Conservation (phyloP, 2,888 invertebrate genomes). For the Pyralis farinalis region DNA sequence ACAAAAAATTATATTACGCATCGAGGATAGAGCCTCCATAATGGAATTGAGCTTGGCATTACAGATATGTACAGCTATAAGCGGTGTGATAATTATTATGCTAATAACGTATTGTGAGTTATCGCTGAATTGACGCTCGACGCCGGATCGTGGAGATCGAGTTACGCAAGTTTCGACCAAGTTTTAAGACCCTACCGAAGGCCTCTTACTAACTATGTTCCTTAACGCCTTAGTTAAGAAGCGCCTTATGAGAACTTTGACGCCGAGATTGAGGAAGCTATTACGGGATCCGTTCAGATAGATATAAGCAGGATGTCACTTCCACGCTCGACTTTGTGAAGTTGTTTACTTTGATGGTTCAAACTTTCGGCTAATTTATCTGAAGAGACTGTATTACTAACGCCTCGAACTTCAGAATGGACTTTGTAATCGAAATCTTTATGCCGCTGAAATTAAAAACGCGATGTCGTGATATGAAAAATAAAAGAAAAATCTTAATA, state of each 20-base stretch:
- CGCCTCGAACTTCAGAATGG: constrained; percentile 24
- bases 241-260: constrained; percentile 80
- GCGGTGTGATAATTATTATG: constrained; percentile 58
- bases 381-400: constrained; percentile 39
- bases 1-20: too few species aligned
- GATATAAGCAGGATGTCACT: constrained; percentile 78
- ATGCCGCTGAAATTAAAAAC: constrained; percentile 1
- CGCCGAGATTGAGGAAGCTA: constrained; percentile 79
- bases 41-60: too few species aligned
- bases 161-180: constrained; percentile 72
- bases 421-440: constrained; percentile 22
- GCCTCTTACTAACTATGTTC: constrained; percentile 76
- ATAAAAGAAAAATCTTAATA: background rate
- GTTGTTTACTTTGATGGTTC: constrained; percentile 74
- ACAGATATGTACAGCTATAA: constrained; percentile 9
- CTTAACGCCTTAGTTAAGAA: constrained; percentile 79
- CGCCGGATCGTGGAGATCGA: constrained; percentile 64
- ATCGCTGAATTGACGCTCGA: constrained; percentile 58
- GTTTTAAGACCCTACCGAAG: constrained; percentile 76
- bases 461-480: background rate
- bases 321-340: constrained; percentile 74
- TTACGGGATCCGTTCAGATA: constrained; percentile 75
- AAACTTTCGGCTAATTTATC: constrained; percentile 63
- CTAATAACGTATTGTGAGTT: constrained; percentile 73
- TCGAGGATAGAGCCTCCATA: too few species aligned